Percentiles rank a stretch among this genome's conserved stretches.
These are phyloP conservation scores for Bilobella aurantiaca DNA, from an alignment of 1,140 invertebrate species.

Conservation along the genomic window DNA sequence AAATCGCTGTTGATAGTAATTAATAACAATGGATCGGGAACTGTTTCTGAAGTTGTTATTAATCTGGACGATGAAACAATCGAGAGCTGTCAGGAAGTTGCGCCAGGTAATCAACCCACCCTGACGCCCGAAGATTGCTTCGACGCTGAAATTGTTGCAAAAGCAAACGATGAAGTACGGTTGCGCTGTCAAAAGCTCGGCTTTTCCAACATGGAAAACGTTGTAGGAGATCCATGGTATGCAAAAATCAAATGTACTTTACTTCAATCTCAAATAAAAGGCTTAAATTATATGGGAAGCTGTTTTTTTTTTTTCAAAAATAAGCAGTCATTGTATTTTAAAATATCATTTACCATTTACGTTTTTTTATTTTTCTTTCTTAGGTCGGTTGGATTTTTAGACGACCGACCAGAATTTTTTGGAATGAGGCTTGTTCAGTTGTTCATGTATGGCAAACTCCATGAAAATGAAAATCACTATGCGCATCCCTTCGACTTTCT, in stretches of 20 bases:
- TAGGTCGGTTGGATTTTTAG: conserved; percentile 28
- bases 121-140: conserved; percentile 19
- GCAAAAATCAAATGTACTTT: neutral
- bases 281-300: no score
- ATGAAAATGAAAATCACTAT: conserved; percentile 33
- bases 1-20: neutral
- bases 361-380: neutral
- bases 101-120: conserved; percentile 23
- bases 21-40: conserved; percentile 11
- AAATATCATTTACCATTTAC: neutral
- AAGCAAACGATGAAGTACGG: neutral
- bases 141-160: conserved; percentile 7
- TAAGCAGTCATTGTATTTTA: neutral
- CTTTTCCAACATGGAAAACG: neutral
- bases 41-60: conserved; percentile 16
- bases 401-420: conserved; percentile 23
- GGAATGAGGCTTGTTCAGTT: conserved; percentile 26
- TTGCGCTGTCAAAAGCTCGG: neutral
- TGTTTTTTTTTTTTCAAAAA: neutral
- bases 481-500: conserved; percentile 33
- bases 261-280: neutral
- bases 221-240: conserved; percentile 11
- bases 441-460: conserved; percentile 31
- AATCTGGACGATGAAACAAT: conserved; percentile 20
- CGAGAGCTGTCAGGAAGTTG: conserved; percentile 16